Base-by-base conservation (phyloP, 1,140 invertebrate genomes). In the Condylostylus longicornis region DNA sequence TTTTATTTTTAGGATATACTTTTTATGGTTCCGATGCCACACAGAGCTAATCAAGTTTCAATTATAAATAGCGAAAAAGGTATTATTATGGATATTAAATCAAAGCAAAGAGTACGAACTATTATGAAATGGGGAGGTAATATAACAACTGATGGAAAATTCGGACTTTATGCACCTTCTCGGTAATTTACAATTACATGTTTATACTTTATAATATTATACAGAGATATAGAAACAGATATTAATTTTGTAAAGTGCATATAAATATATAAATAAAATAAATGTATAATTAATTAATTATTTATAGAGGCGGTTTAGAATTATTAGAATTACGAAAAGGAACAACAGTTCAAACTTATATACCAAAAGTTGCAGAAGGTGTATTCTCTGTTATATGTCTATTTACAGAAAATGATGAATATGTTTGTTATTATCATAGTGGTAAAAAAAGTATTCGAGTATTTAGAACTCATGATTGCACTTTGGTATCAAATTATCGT, bases 371-470 rank as follows among this genome's bases (percentile, higher is more conserved):
- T 0, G 90, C 91, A 7, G 93, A 98, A 64, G 94, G 94, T 3
- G 91, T 98, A 0, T 97, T 97, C 58, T 88, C 82, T 10, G 87
- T 97, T 17, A 85, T 90, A 44, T 87, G 86, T 32, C 77, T 85
- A 64, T 98, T 98, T 55, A 95, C 89, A 25, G 79, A 79, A 43
- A 91, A 82, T 8, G 88, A 96, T 50, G 79, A 91, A 46, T 95
- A 98, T 49, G 90, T 97, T 5, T 68, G 96, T 3, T 98, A 98
- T 58, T 97, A 97, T 50, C 91, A 97, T 54, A 90, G 86, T 46
- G 55, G 55, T 0, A 75, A 82, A 43, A 87, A 93, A 64, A 96
- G 90, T 7, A 70, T 96, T 31, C 69, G 88, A 39, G 79, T 94
- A 6, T 96, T 95, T 59, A 77, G 88, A 49, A 80, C 86, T 4